Evolutionary conservation across 2,888 invertebrate genomes (phyloP).

Genomic region (Torymus aiolomorphi): DNA sequence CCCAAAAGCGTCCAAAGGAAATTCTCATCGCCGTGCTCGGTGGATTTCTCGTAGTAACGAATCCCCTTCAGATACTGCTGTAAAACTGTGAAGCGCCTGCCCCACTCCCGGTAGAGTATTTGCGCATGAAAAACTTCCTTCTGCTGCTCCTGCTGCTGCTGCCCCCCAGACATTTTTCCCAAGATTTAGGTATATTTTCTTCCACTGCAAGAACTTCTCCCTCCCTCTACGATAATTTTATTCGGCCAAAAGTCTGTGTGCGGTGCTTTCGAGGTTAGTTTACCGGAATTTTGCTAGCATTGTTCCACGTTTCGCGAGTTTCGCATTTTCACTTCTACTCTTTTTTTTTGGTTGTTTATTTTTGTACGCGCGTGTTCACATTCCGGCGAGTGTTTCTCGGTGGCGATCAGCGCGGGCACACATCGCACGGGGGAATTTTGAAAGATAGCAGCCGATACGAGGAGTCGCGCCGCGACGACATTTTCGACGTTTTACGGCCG

Average conservation of each 20-base stretch:
- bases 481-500: conserved; percentile 7
- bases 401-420: not conserved
- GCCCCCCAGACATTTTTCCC: conserved; percentile 31
- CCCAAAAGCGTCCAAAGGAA: conserved; percentile 66
- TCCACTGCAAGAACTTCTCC: no score
- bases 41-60: conserved; percentile 65
- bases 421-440: not conserved
- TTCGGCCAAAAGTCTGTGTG: no score
- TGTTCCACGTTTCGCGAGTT: no score
- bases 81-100: conserved; percentile 61
- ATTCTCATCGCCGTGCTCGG: conserved; percentile 59
- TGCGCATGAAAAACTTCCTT: conserved; percentile 62
- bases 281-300: no score
- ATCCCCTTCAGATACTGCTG: conserved; percentile 62
- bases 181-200: no score
- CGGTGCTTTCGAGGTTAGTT: no score
- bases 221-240: no score
- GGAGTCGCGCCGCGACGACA: not conserved
- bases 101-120: conserved; percentile 70
- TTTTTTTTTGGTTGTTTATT: no score
- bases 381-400: no score
- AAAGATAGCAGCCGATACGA: not conserved
- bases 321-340: no score
- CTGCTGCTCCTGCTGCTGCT: conserved; percentile 46
- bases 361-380: no score